Base-by-base conservation (phyloP, 2,113 vertebrate species). In the Turnix velox region DNA sequence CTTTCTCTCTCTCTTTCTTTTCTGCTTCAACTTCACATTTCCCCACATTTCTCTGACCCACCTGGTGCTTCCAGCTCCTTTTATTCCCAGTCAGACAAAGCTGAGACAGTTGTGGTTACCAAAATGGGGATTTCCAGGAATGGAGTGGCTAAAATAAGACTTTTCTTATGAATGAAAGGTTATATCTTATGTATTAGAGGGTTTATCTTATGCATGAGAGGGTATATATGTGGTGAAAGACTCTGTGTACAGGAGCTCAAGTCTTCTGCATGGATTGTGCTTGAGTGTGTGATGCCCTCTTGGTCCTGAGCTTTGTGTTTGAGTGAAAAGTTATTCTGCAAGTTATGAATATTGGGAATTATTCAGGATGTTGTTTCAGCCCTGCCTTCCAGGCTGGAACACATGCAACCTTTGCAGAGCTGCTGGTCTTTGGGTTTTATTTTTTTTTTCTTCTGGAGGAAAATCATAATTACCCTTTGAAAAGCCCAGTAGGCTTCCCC, bases 1-100 rank as follows among this genome's bases (percentile, higher is more conserved):
- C 42, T 48, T 25, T 17, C 18, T 20, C 33, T 0, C 3, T 5
- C 10, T 33, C 42, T 97, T 97, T 81, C 10, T 18, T 14, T 39
- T n/a, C 28, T 33, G 14, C 24, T 31, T n/a, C 2, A 1, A n/a
- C 35, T 45, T 54, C 2, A 48, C 78, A 59, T 20, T 73, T 74
- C 80, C 9, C 39, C 30, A 5, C 0, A 0, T 45, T 61, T 57
- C 63, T 43, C 46, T 0, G 0, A 2, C n/a, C 58, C 3, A 3
- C 63, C 80, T 18, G 35, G 15, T 14, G 42, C 37, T 46, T n/a
- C n/a, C 82, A 63, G 66, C 48, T 61, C 18, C 0, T 46, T 7
- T n/a, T 30, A 2, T 5, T 3, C 30, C 42, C 67, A 58, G n/a
- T 27, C 75, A 35, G 71, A 20, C 69, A 54, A 49, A 33, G 0